Evolutionary conservation across 2,797 vertebrate species (phyloP), one percentile per base, ranked within the genome.

Genomic region (Parauchenoglanis ngamensis): DNA sequence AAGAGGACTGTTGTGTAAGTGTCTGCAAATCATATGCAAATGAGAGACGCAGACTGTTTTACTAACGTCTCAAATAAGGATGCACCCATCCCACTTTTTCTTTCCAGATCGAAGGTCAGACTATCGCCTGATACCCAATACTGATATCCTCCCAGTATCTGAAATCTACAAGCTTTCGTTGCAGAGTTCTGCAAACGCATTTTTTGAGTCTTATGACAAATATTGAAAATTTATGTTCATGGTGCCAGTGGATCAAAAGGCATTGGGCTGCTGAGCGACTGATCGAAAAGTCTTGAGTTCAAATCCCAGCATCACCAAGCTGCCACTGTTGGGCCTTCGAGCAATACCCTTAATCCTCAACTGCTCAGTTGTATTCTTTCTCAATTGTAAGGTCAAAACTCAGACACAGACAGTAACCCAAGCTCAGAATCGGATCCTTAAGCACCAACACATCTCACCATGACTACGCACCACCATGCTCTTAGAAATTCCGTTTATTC

Each of bases 11-110:
- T 56, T 11, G 3, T 46, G 83, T 52, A 90, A 89, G 91, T 90
- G 52, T 54, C 96, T 95, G 95, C 94, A 96, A 96, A 96, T 95
- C 61, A 87, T 80, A 96, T 96, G 94, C 94, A 96, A 95, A 96
- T 95, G 93, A 91, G 91, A 92, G 91, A 90, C 77, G 87, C 92
- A 65, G 90, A 92, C 90, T 94, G 90, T 92, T 93, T 77, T 83
- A n/a, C 28, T 68, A 80, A 70, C 31, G 25, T 83, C 23, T 67
- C n/a, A 67, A 83, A 67, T 67, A 67, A 7, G 11, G 80, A 82
- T 52, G 61, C 31, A 79, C 21, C 52, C 5, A 57, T 57, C 12
- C 13, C 23, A 19, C 12, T 40, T 31, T 52, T 19, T 61, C 2
- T 44, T 44, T 4, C 3, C 25, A 11, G 46, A 65, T 28, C 4